Evolutionary conservation across 2,888 invertebrate genomes (phyloP).

Genomic region (Drosophila yooni): DNA sequence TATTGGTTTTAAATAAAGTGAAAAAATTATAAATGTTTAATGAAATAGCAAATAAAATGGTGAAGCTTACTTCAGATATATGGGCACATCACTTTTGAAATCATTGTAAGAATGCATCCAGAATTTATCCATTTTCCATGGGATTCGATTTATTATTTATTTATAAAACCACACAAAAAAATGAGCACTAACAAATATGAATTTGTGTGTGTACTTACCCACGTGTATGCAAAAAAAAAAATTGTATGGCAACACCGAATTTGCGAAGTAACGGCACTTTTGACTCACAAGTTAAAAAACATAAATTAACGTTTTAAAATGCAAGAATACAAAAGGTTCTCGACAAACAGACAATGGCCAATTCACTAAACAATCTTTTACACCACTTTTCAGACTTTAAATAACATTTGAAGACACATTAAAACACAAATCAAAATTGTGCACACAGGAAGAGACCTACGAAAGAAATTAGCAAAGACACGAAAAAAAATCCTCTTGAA

Average conservation of each 20-base stretch:
- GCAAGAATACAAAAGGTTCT: conserved; percentile 5
- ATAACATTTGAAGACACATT: conserved; percentile 14
- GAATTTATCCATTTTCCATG: neutral
- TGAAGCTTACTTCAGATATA: neutral
- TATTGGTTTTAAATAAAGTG: conserved; percentile 32
- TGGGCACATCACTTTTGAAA: neutral
- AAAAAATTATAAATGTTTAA: neutral
- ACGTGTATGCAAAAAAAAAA: neutral
- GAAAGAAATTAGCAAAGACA: neutral
- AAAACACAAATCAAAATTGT: conserved; percentile 19
- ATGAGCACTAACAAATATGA: neutral
- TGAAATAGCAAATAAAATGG: neutral
- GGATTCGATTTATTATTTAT: neutral
- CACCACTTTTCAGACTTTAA: conserved; percentile 11
- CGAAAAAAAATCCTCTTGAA: neutral
- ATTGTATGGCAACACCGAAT: conserved; percentile 14
- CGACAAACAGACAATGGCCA: conserved; percentile 8
- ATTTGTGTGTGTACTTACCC: neutral
- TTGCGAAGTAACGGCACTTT: conserved; percentile 40
- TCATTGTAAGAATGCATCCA: conserved; percentile 10
- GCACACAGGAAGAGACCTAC: conserved; percentile 12
- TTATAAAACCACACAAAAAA: neutral
- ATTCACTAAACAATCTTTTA: conserved; percentile 15
- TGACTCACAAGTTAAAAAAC: neutral
- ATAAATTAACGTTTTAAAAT: conserved; percentile 13